Evolutionary conservation across 2,113 vertebrate species (phyloP).

Genomic region (Chiloscyllium plagiosum): DNA sequence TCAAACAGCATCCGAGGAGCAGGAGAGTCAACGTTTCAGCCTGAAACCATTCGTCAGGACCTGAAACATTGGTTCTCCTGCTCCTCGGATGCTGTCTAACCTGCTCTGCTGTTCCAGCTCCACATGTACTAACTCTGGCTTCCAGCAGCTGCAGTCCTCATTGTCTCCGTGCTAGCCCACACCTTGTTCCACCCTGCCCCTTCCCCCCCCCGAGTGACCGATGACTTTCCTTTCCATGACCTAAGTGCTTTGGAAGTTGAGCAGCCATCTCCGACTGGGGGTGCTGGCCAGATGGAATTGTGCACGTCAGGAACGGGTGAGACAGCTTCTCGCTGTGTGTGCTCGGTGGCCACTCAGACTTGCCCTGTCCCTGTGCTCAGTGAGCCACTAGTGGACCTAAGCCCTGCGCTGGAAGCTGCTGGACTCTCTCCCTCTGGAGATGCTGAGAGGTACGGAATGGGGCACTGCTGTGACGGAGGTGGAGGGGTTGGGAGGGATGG

Average conservation of each 20-base stretch:
- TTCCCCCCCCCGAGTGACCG: neutral
- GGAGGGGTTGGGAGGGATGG: too few species aligned
- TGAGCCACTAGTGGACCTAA: conserved; percentile 38
- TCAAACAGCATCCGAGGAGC: too few species aligned
- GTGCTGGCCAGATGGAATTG: neutral
- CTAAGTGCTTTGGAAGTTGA: neutral
- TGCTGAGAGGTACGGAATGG: neutral
- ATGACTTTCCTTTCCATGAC: neutral
- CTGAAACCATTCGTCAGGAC: too few species aligned
- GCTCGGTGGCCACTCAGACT: conserved; percentile 27
- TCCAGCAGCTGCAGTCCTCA: too few species aligned
- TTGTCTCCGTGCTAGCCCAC: too few species aligned
- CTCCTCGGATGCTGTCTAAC: too few species aligned
- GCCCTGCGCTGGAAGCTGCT: conserved; percentile 43
- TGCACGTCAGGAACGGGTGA: conserved; percentile 11
- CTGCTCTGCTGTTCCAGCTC: too few species aligned
- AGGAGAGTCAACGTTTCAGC: too few species aligned
- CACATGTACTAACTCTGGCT: too few species aligned
- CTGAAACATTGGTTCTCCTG: too few species aligned
- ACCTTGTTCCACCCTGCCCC: too few species aligned
- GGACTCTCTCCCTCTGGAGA: neutral
- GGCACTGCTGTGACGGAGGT: neutral
- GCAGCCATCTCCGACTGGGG: neutral
- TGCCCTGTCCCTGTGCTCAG: conserved; percentile 36
- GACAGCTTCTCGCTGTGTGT: conserved; percentile 36